A percentile compares a stretch with the other conserved stretches of the same genome.
These are phyloP conservation scores for Drosophila dunni DNA, from an alignment of 1,140 invertebrate genomes.

Conservation along the genomic window DNA sequence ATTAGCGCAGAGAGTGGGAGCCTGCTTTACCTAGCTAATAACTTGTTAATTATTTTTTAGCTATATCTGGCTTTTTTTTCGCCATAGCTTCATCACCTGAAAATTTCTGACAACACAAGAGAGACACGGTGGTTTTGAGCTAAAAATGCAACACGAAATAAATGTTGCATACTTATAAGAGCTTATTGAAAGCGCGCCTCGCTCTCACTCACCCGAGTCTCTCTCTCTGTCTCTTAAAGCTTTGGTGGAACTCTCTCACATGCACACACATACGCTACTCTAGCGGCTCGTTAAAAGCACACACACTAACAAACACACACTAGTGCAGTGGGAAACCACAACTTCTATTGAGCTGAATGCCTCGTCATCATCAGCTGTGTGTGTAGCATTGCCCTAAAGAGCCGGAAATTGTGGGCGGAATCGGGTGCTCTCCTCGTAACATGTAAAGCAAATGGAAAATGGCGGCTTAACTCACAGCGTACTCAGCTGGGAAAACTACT, in stretches of 20 bases:
- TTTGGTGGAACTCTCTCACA: no score
- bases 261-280: background rate
- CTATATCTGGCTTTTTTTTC: no score
- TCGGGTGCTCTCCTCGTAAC: slow-evolving; percentile 9
- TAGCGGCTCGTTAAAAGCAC: slow-evolving; percentile 19
- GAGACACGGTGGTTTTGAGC: slow-evolving; percentile 22
- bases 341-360: slow-evolving; percentile 11
- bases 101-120: background rate
- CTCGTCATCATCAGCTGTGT: slow-evolving; percentile 34
- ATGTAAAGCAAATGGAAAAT: slow-evolving; percentile 51
- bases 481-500: slow-evolving; percentile 76
- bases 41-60: no score
- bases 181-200: background rate
- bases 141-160: slow-evolving; percentile 3
- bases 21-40: no score
- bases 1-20: no score
- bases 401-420: slow-evolving; percentile 56
- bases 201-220: background rate
- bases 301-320: background rate
- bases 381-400: slow-evolving; percentile 2
- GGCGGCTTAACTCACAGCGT: slow-evolving; percentile 37
- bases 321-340: slow-evolving; percentile 12
- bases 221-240: background rate
- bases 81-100: no score
- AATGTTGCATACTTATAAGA: slow-evolving; percentile 29